Percentiles rank a stretch among this genome's conserved stretches.
These are phyloP conservation scores for Sceloporus undulatus DNA, from an alignment of 2,113 vertebrate genomes.

Conservation along the genomic window DNA sequence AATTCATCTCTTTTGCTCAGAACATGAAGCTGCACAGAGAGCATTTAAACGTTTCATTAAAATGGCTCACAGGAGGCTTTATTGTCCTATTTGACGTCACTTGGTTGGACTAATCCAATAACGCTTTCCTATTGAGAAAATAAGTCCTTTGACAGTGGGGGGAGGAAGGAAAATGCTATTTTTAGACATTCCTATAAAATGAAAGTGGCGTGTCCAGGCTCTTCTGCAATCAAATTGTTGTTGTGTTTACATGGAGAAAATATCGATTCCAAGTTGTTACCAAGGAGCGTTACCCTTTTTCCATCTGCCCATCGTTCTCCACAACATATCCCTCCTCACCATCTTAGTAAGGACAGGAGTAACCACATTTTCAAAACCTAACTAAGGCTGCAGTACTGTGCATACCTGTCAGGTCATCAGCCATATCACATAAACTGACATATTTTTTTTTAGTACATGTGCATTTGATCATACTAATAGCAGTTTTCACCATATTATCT, in stretches of 20 bases:
- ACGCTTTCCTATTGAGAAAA: slow-evolving; percentile 48
- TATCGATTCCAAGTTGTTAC: neutral
- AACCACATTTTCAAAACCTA: neutral
- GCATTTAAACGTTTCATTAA: slow-evolving; percentile 27
- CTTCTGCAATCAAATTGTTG: slow-evolving; percentile 37
- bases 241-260: slow-evolving; percentile 13
- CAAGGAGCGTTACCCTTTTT: slow-evolving; percentile 3
- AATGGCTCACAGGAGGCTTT: slow-evolving; percentile 5
- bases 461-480: neutral
- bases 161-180: slow-evolving; percentile 32
- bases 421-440: neutral
- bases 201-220: slow-evolving; percentile 5
- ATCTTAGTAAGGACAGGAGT: neutral
- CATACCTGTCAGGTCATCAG: too few species aligned
- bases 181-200: slow-evolving; percentile 25
- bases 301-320: slow-evolving; percentile 6
- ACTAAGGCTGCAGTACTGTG: neutral
- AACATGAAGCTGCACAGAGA: neutral
- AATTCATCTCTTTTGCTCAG: neutral
- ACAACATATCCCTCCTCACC: neutral
- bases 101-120: slow-evolving; percentile 48
- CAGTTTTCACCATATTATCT: neutral
- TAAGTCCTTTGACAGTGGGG: slow-evolving; percentile 30
- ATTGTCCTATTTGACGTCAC: slow-evolving; percentile 27
- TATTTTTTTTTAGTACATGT: neutral